Conservation (phyloP, 2,797 vertebrate species). For the Brachyrhaphis roseni region DNA sequence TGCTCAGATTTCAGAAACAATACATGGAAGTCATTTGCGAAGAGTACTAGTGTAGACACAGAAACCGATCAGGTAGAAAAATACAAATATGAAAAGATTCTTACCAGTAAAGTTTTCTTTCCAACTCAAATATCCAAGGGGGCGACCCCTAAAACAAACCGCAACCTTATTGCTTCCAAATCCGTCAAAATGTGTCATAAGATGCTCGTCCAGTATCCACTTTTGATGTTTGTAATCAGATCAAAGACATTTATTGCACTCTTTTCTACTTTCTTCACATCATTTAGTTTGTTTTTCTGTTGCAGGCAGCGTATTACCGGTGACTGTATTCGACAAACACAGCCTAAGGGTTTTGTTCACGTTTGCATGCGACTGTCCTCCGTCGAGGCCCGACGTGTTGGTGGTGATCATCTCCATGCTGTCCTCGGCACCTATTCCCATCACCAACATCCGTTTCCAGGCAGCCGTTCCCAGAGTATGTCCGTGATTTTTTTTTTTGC, state of each 20-base stretch:
- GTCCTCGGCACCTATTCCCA: constrained; percentile 90
- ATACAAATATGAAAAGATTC: not conserved
- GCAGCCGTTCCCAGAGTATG: constrained; percentile 96
- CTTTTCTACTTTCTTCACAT: not conserved
- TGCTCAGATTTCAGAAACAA: not conserved
- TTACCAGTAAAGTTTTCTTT: not conserved
- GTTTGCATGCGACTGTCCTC: constrained; percentile 90
- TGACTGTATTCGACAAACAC: constrained; percentile 94
- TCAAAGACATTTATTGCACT: not conserved
- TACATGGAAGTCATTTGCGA: not conserved
- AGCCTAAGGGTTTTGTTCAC: constrained; percentile 95
- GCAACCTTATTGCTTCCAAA: not conserved
- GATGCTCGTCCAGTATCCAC: not conserved
- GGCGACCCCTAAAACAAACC: not conserved
- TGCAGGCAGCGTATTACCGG: constrained; percentile 92
- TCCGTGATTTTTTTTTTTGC: not conserved
- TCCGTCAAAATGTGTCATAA: not conserved
- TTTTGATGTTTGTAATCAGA: not conserved
- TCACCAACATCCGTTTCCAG: constrained; percentile 94
- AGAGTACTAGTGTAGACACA: not conserved
- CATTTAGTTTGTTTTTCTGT: not conserved
- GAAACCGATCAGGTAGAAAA: not conserved
- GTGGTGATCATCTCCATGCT: constrained; percentile 99
- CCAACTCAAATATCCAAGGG: not conserved
- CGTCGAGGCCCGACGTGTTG: constrained; percentile 88